phyloP scores from a whole-genome alignment of 2,113 vertebrate species.

The Ornithorhynchus anatinus region DNA sequence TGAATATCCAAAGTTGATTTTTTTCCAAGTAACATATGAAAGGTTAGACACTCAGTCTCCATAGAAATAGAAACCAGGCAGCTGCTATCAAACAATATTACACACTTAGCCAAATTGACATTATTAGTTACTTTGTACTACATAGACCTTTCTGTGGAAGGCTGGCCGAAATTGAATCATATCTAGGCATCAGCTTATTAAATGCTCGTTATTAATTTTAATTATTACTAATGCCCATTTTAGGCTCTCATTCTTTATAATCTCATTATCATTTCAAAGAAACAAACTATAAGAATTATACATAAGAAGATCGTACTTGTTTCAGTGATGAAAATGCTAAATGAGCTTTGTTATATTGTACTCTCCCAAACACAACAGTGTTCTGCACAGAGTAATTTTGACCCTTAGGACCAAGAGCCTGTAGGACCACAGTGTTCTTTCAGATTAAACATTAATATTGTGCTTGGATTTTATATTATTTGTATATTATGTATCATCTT shows the following conservation, averaged over 20 bases:
- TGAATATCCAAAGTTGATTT: background rate
- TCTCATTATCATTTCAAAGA: background rate
- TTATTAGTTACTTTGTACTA: background rate
- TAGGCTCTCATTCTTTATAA: background rate
- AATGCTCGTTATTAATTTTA: background rate
- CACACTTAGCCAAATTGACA: background rate
- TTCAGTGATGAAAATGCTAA: too few relatives aligned
- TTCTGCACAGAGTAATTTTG: too few relatives aligned
- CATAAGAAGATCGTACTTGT: too few relatives aligned
- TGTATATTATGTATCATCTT: too few relatives aligned
- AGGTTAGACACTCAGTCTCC: background rate
- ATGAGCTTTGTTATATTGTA: too few relatives aligned
- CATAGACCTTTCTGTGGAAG: background rate
- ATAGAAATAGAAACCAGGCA: background rate
- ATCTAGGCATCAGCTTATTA: background rate
- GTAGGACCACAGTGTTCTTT: too few relatives aligned
- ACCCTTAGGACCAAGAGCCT: too few relatives aligned
- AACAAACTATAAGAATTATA: background rate
- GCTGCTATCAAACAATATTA: background rate
- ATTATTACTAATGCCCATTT: background rate
- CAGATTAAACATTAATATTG: too few relatives aligned
- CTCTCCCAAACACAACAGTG: too few relatives aligned
- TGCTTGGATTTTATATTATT: too few relatives aligned
- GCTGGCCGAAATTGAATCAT: background rate
- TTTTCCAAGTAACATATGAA: background rate